Conservation (phyloP, 2,888 invertebrate species). For the Salpingus planirostris region DNA sequence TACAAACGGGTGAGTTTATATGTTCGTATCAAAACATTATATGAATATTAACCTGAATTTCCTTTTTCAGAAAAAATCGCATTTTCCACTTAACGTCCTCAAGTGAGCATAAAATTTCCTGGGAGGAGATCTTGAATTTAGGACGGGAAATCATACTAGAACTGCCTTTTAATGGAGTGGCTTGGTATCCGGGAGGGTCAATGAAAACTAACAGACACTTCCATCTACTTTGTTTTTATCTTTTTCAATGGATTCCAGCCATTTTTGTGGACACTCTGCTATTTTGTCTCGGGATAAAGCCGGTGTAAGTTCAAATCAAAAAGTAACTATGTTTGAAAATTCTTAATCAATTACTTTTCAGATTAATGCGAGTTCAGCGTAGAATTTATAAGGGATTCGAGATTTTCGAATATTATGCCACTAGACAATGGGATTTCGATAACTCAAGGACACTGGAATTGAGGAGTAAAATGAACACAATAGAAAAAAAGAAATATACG, state of each 20-base stretch:
- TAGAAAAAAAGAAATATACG: no score
- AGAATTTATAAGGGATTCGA: slow-evolving; percentile 76
- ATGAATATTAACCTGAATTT: slow-evolving; percentile 35
- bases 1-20: slow-evolving; percentile 3
- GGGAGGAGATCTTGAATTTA: slow-evolving; percentile 74
- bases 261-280: slow-evolving; percentile 69
- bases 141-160: slow-evolving; percentile 65
- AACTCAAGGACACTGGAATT: slow-evolving; percentile 55
- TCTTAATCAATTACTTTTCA: no score
- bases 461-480: slow-evolving; percentile 55
- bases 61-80: slow-evolving; percentile 44
- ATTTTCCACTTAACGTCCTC: slow-evolving; percentile 42
- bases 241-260: slow-evolving; percentile 88
- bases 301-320: no score
- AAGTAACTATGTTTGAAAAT: no score
- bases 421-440: slow-evolving; percentile 81
- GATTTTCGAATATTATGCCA: slow-evolving; percentile 83
- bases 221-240: slow-evolving; percentile 71
- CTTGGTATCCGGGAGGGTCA: slow-evolving; percentile 71
- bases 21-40: slow-evolving; percentile 1
- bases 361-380: no score
- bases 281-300: slow-evolving; percentile 72
- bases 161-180: slow-evolving; percentile 71
- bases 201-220: slow-evolving; percentile 68
- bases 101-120: slow-evolving; percentile 49